These are phyloP conservation scores for Perdix hodgsoniae DNA, from an alignment of 2,797 vertebrate genomes.

Conservation along the genomic window DNA sequence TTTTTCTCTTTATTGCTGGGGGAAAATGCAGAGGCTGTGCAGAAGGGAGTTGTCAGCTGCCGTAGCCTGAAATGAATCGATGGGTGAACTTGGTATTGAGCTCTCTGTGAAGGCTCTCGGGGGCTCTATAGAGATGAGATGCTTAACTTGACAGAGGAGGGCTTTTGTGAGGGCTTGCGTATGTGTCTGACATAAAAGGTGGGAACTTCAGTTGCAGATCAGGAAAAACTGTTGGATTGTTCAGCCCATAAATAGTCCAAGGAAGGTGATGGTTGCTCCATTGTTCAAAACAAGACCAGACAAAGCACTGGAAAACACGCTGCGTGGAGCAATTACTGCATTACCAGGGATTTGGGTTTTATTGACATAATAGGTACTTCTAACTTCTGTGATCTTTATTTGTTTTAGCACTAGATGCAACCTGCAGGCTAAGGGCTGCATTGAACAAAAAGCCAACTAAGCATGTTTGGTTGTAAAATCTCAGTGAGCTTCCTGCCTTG, in stretches of 20 bases:
- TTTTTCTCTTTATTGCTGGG: neutral
- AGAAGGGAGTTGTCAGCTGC: slow-evolving; percentile 37
- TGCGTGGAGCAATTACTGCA: slow-evolving; percentile 70
- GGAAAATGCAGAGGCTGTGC: neutral
- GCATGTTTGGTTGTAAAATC: slow-evolving; percentile 69
- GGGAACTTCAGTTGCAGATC: slow-evolving; percentile 47
- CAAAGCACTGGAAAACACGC: slow-evolving; percentile 66
- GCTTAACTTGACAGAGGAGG: neutral
- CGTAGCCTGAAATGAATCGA: neutral
- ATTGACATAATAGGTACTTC: slow-evolving; percentile 73
- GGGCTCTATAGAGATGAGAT: slow-evolving; percentile 10
- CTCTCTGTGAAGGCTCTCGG: neutral
- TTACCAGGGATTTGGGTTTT: slow-evolving; percentile 73
- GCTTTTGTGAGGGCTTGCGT: neutral
- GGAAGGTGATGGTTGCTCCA: slow-evolving; percentile 55
- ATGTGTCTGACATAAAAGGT: slow-evolving; percentile 17
- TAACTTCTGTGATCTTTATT: slow-evolving; percentile 71
- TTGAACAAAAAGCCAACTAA: slow-evolving; percentile 61
- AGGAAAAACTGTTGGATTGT: slow-evolving; percentile 60
- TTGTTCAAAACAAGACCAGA: slow-evolving; percentile 73
- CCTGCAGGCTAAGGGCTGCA: slow-evolving; percentile 64
- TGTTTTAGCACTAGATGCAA: slow-evolving; percentile 64
- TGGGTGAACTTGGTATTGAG: slow-evolving; percentile 15
- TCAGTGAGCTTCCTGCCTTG: slow-evolving; percentile 60
- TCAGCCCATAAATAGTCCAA: slow-evolving; percentile 47